Evolutionary conservation across 2,113 vertebrate species (phyloP), one percentile per base, ranked within the genome.

Genomic region (Xerus inauris): DNA sequence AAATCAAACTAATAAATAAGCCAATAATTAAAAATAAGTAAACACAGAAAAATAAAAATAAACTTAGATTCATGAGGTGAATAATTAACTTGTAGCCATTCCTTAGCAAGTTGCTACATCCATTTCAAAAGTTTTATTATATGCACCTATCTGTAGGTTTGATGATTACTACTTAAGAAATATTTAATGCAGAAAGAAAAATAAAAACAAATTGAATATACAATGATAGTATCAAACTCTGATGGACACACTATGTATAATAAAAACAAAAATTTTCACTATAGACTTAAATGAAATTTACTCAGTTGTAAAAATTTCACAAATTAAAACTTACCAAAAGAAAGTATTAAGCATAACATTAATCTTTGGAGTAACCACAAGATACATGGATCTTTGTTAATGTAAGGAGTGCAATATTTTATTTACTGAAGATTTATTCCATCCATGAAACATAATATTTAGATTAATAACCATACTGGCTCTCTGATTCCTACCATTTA

Each of bases 401-500:
- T 72, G 20, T 76, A 93, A 92, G 8, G 11, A 54, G 5, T 1
- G 0, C 6, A 22, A 62, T 38, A 32, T 64, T 86, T 91, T 71
- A 40, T n/a, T 94, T 77, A 62, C 5, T 94, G 16, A 84, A 84
- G 26, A 82, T 57, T 77, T 95, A 16, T 92, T 87, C 82, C 65
- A 35, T 86, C 19, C 64, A 54, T 47, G 57, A 89, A 94, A 91
- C 24, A 73, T 35, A 83, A 26, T 92, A 54, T 75, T 93, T 95
- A 84, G 59, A 59, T 49, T 51, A 75, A 79, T 26, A 89, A 51
- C 51, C 77, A 77, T 91, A 1, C 47, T 67, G 47, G 2, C 13
- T 0, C 8, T 89, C 77, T 12, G 69, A 93, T n/a, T 81, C 3
- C 35, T n/a, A 77, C 3, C 35, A 64, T 79, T 88, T 93, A 32